These are phyloP conservation scores for Hydropotes inermis DNA, from an alignment of 2,113 vertebrate genomes.

Conservation along the genomic window DNA sequence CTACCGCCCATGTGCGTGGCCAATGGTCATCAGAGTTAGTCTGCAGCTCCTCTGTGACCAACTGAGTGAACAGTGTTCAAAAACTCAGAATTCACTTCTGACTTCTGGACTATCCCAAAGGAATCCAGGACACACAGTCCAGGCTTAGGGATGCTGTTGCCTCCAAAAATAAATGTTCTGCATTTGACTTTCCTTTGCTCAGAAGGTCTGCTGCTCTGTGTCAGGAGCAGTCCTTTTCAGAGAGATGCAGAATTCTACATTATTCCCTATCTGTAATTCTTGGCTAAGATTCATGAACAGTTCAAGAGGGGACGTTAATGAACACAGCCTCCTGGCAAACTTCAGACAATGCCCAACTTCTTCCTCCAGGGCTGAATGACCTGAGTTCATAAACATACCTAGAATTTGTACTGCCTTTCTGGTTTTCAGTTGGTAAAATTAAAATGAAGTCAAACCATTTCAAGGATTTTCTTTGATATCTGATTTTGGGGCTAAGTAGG, in stretches of 20 bases:
- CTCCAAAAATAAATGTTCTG: background rate
- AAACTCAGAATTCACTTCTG: background rate
- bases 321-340: background rate
- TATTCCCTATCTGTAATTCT: background rate
- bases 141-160: background rate
- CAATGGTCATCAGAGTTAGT: background rate
- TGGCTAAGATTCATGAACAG: background rate
- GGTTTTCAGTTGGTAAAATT: background rate
- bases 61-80: background rate
- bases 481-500: background rate
- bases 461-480: background rate
- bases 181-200: background rate
- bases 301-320: background rate
- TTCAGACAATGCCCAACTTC: background rate
- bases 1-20: background rate
- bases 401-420: background rate
- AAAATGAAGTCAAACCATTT: background rate
- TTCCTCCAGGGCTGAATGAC: background rate
- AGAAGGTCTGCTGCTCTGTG: background rate
- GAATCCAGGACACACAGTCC: background rate
- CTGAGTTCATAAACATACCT: background rate
- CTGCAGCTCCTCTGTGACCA: background rate
- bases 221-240: background rate
- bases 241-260: background rate
- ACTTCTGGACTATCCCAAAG: background rate